Evolutionary conservation across 2,113 vertebrate species (phyloP), one percentile per base, ranked within the genome.

Genomic region (Chrysochloris asiatica): DNA sequence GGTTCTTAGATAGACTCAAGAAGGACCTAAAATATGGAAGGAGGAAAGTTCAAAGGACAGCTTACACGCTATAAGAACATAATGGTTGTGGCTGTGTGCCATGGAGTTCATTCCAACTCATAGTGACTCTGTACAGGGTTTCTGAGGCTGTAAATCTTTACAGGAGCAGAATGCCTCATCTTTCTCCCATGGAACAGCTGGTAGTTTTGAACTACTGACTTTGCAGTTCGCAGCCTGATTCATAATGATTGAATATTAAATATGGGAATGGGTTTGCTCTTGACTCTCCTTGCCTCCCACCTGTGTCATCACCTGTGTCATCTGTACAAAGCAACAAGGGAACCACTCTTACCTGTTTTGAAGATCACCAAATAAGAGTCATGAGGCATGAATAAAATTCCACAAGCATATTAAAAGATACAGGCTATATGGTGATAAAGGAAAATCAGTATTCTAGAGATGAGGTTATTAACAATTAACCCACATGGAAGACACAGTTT

Each of bases 231-330:
- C n/a, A n/a, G n/a, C n/a, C n/a, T n/a, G n/a, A n/a, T n/a, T n/a
- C n/a, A 26, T 45, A 56, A 59, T 65, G 45, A 54, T 41, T 38
- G 50, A 19, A 24, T 36, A 36, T 67, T 24, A 52, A n/a, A n/a
- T n/a, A 38, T 19, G 7, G 19, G 43, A 6, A 21, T 16, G 10
- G 30, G 6, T 43, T 76, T 54, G 17, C 41, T 72, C 77, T 16
- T 7, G 12, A 41, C 6, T 16, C 13, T 48, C 21, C 26, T 11
- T 0, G 0, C 7, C 7, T 75, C 45, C 9, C 14, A 63, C 69
- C 67, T 78, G 30, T 33, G 16, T 28, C 67, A 26, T 59, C 14
- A 63, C 69, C 67, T 78, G 30, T 33, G 16, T 28, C 67, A 26
- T 59, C 9, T 30, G 26, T 61, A 41, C 4, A 30, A 41, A 38